Evolutionary conservation across 2,113 vertebrate genomes (phyloP).

Genomic region (Tupaia tana): DNA sequence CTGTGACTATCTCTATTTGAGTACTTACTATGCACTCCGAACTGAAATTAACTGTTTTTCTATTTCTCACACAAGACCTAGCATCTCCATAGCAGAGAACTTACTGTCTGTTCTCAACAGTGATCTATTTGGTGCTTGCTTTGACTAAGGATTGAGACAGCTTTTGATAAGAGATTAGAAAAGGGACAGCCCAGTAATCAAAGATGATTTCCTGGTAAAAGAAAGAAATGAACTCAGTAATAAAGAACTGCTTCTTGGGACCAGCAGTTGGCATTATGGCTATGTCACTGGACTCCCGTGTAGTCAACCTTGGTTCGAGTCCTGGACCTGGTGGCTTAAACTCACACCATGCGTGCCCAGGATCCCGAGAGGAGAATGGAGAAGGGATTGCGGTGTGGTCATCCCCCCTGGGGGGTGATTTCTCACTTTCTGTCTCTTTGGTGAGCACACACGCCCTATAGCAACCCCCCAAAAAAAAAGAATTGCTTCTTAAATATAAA

Average conservation of each 20-base stretch:
- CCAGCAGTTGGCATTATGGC: no score
- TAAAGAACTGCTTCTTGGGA: slow-evolving; percentile 25
- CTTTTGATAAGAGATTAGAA: not conserved
- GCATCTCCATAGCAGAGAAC: not conserved
- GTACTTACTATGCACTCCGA: not conserved
- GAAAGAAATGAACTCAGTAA: not conserved
- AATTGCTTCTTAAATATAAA: slow-evolving; percentile 34
- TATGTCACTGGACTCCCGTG: no score
- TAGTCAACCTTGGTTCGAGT: no score
- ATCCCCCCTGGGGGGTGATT: no score
- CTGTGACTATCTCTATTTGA: not conserved
- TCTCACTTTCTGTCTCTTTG: no score
- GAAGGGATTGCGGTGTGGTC: no score
- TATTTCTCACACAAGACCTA: not conserved
- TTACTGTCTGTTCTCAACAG: not conserved
- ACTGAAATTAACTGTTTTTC: not conserved
- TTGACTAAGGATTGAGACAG: not conserved
- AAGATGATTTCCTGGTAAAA: not conserved
- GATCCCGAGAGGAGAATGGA: no score
- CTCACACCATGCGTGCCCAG: no score
- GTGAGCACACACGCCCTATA: no score
- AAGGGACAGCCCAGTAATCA: not conserved
- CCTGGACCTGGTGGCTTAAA: no score
- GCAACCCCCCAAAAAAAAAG: not conserved
- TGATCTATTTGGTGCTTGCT: not conserved